Conservation (phyloP, 2,113 vertebrate species). For the Xenopus tropicalis region UCB_Xtro_10.0 CM004451.2:19111001-19111500, state of each 20-base stretch:
- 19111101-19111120: constrained; percentile 1
- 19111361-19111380: no score
- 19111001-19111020: constrained; percentile 15
- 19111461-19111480: no score
- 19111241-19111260: no score
- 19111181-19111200: neutral
- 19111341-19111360: neutral
- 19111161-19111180: neutral
- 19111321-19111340: neutral
- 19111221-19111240: neutral
- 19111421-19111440: no score
- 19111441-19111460: no score
- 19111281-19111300: neutral
- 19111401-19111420: no score
- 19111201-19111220: constrained; percentile 1
- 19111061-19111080: neutral
- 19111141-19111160: neutral
- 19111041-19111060: constrained; percentile 12
- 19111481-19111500: no score
- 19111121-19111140: neutral
- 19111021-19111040: neutral
- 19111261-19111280: neutral
- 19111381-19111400: no score
- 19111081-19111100: neutral
- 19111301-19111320: neutral